phyloP scores from a whole-genome alignment of 2,797 vertebrate genomes.

The Amblyopsis hoosieri region DNA sequence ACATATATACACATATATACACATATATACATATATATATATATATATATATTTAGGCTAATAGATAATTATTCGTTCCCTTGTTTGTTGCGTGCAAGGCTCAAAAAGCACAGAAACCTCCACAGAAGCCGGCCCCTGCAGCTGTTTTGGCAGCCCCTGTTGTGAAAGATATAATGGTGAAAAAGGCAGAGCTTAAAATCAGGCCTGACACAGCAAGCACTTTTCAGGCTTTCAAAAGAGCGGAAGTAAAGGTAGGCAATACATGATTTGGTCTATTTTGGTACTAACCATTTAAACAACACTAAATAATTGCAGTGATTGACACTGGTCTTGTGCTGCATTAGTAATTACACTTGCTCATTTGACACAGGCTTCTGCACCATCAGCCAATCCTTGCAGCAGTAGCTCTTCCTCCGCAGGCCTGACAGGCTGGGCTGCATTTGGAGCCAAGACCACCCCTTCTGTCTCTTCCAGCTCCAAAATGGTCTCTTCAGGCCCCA shows the following conservation, averaged over 20 bases:
- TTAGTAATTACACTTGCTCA: constrained; percentile 1
- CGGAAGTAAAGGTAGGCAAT: constrained; percentile 91
- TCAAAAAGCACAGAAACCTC: constrained; percentile 92
- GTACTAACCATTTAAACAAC: background rate
- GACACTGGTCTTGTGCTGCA: background rate
- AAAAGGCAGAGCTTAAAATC: constrained; percentile 91
- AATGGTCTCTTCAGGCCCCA: constrained; percentile 80
- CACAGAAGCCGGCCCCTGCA: constrained; percentile 89
- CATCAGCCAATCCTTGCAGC: constrained; percentile 84
- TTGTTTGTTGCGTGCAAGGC: constrained; percentile 76
- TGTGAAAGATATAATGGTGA: constrained; percentile 92
- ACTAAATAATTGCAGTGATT: background rate
- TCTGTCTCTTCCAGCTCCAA: constrained; percentile 84
- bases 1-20: too few relatives aligned
- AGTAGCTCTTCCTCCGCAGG: constrained; percentile 80
- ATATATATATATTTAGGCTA: background rate
- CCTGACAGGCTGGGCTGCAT: constrained; percentile 95
- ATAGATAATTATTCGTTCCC: background rate
- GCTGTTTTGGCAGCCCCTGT: constrained; percentile 85
- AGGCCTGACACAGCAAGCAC: constrained; percentile 88
- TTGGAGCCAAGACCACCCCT: constrained; percentile 89
- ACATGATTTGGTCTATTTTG: background rate
- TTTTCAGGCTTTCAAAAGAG: constrained; percentile 96
- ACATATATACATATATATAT: background rate
- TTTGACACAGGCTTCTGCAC: constrained; percentile 79